These are phyloP conservation scores for Thymelicus lineola DNA, from an alignment of 2,888 invertebrate species.

Conservation along the genomic window DNA sequence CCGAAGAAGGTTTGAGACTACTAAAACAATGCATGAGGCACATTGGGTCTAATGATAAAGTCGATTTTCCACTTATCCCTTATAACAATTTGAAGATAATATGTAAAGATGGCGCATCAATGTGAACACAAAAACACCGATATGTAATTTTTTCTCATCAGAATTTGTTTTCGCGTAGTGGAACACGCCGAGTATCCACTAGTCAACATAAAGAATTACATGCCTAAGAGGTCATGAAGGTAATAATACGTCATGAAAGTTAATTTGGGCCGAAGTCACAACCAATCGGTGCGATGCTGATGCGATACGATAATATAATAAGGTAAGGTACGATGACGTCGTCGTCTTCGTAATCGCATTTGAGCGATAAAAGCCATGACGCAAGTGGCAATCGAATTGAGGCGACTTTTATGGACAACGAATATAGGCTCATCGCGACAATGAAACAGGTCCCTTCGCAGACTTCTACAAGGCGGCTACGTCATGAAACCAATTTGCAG, in stretches of 20 bases:
- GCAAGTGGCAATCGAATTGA: slow-evolving; percentile 37
- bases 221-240: neutral
- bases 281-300: neutral
- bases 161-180: too few relatives aligned
- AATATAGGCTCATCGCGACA: slow-evolving; percentile 12
- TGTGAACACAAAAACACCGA: too few relatives aligned
- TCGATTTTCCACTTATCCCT: too few relatives aligned
- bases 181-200: too few relatives aligned
- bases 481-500: neutral
- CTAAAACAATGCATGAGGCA: too few relatives aligned
- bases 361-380: slow-evolving; percentile 34
- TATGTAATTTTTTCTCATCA: too few relatives aligned
- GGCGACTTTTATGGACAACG: slow-evolving; percentile 28
- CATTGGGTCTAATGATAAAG: too few relatives aligned
- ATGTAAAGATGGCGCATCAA: too few relatives aligned
- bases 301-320: neutral
- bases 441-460: slow-evolving; percentile 1
- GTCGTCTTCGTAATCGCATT: slow-evolving; percentile 36
- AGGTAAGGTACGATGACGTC: slow-evolving; percentile 26
- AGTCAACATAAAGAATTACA: neutral
- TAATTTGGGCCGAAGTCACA: neutral
- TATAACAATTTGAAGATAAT: too few relatives aligned
- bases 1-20: too few relatives aligned
- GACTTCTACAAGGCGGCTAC: neutral
- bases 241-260: slow-evolving; percentile 2